phyloP scores from a whole-genome alignment of 2,888 invertebrate species.

The Polietes domitor region DNA sequence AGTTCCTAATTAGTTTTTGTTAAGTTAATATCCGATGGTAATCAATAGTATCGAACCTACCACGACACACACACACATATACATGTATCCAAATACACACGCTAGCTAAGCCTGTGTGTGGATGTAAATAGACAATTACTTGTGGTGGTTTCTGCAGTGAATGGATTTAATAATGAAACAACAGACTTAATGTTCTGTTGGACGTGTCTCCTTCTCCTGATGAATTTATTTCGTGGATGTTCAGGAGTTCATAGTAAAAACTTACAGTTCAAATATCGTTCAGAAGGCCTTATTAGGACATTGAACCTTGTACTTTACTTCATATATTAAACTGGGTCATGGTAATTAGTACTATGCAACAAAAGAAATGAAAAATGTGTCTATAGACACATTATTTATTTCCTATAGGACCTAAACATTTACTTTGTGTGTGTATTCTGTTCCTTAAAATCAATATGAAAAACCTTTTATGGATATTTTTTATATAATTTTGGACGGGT shows the following conservation, averaged over 20 bases:
- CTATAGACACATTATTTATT: too few species aligned
- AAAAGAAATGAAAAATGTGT: too few species aligned
- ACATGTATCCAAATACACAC: background rate
- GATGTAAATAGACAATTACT: background rate
- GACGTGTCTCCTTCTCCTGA: background rate
- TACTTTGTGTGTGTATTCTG: too few species aligned
- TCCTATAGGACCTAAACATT: too few species aligned
- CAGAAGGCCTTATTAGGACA: background rate
- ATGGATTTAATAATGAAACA: constrained; percentile 42
- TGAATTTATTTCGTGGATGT: background rate
- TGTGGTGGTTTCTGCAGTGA: background rate
- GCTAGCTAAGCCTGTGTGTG: background rate
- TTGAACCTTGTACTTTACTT: background rate
- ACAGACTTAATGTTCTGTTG: background rate
- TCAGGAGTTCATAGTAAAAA: too few species aligned
- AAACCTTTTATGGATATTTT: too few species aligned
- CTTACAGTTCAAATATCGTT: background rate
- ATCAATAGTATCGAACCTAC: background rate
- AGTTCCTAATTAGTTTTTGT: constrained; percentile 47
- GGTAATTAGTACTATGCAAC: too few species aligned
- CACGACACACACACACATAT: background rate
- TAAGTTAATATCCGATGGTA: constrained; percentile 33
- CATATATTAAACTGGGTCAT: too few species aligned
- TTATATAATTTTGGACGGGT: too few species aligned
- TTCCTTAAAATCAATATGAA: too few species aligned